Evolutionary conservation across 2,888 invertebrate species (phyloP), one percentile per base, ranked within the genome.

Genomic region (Subacronicta megacephala): DNA sequence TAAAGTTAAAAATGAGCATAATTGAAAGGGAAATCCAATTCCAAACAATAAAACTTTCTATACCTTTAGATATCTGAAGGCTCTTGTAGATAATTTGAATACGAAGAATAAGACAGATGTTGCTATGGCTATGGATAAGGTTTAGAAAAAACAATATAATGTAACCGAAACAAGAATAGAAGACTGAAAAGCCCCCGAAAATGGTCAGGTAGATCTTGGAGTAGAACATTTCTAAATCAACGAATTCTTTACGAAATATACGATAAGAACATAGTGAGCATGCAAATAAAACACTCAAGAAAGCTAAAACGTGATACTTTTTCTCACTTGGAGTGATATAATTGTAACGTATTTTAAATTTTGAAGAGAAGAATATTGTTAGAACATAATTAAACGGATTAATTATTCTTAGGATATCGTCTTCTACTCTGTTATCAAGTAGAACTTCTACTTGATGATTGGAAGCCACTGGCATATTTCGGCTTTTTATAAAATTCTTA

Each of bases 21-120:
- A 12, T 7, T 7, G 29, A 10, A 7, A 36, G 26, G 3, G 35
- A 43, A 0, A 56, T 31, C 68, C 72, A 67, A 20, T 56, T 72
- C 53, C 57, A 56, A 36, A 44, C 12, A 0, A 52, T 52, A 15
- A 51, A 59, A 36, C 6, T 45, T 0, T 7, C 15, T 9, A 49
- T 46, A 2, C 37, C 10, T 1, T 46, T 47, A 16, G 18, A 47
- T 0, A 45, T 62, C 12, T 23, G n/a, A 0, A 61, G 44, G 13
- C 7, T 45, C 7, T 33, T 52, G 15, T 61, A 10, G 7, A 72
- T 45, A 23, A 15, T 37, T 31, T 72, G 72, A 0, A 72, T 57
- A 16, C 15, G 61, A 2, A 67, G 15, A 31, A 72, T 17, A 3
- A 72, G 43, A 5, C 23, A 18, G 1, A 72, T 41, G 5, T 68